Percentiles rank a stretch among this genome's conserved stretches.
Evolutionary conservation across 2,797 vertebrate species (phyloP).

Genomic region (Brachyrhaphis roseni): DNA sequence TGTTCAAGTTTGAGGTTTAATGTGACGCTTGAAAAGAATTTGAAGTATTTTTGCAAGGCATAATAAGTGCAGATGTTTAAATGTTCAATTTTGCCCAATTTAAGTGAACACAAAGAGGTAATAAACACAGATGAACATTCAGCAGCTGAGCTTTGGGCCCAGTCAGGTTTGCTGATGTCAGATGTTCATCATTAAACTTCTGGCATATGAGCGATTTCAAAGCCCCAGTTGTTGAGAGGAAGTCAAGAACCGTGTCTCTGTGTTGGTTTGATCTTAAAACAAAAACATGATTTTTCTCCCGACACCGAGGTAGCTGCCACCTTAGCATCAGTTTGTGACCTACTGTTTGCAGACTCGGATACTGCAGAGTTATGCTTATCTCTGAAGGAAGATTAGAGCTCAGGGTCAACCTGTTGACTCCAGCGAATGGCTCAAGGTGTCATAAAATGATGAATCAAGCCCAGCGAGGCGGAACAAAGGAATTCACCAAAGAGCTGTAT

Average conservation of each 20-base stretch:
- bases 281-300: background rate
- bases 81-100: background rate
- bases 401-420: slow-evolving; percentile 17
- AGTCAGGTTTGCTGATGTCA: background rate
- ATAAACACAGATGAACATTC: background rate
- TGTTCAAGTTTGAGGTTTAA: background rate
- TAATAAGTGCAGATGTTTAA: background rate
- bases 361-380: slow-evolving; percentile 12
- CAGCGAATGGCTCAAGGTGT: background rate
- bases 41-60: background rate
- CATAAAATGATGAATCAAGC: background rate
- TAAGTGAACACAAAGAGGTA: background rate
- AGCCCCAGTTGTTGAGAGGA: background rate
- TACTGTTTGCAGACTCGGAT: slow-evolving; percentile 20
- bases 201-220: background rate
- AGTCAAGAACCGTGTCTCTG: background rate
- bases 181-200: background rate
- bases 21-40: background rate
- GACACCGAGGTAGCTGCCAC: background rate
- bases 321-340: slow-evolving; percentile 7
- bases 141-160: background rate
- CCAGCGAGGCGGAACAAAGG: background rate
- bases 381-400: slow-evolving; percentile 8
- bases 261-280: background rate
- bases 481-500: background rate